phyloP scores from a whole-genome alignment of 2,113 vertebrate species.

The Mixornis gularis region DNA sequence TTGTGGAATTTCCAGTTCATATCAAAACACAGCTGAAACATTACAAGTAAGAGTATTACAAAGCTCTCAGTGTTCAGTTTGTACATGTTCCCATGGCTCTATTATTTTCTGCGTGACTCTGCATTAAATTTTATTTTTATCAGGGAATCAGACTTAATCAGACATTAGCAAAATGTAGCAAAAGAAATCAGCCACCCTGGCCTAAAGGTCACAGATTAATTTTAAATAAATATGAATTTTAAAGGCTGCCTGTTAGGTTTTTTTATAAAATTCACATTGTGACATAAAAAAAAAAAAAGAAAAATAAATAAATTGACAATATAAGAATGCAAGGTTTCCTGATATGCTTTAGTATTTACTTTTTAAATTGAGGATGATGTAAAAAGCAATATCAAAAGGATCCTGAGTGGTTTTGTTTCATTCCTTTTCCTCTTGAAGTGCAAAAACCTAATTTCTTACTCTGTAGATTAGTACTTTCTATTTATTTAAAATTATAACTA shows the following conservation, averaged over 20 bases:
- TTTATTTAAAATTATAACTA: not conserved
- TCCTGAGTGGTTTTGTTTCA: not conserved
- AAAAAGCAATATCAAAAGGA: not conserved
- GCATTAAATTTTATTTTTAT: not conserved
- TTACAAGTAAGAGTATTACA: not conserved
- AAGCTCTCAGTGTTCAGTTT: not conserved
- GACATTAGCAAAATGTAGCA: not conserved
- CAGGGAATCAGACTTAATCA: not conserved
- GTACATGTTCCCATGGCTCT: not conserved
- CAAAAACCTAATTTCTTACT: not conserved
- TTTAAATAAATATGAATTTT: not conserved
- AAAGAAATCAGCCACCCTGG: not conserved
- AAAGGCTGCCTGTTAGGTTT: not conserved
- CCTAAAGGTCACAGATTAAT: not conserved
- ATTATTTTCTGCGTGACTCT: not conserved
- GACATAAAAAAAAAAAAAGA: not conserved
- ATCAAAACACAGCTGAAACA: not conserved
- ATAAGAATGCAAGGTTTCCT: not conserved
- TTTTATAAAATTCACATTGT: not conserved
- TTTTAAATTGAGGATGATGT: not conserved
- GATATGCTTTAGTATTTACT: not conserved
- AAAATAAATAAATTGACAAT: not conserved
- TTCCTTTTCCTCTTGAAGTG: not conserved
- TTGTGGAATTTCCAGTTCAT: not conserved
- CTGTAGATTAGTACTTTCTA: not conserved